A percentile compares a stretch with the other conserved stretches of the same genome.
These are phyloP conservation scores for Tupaia tana DNA, from an alignment of 2,113 vertebrate species.

Conservation along the genomic window DNA sequence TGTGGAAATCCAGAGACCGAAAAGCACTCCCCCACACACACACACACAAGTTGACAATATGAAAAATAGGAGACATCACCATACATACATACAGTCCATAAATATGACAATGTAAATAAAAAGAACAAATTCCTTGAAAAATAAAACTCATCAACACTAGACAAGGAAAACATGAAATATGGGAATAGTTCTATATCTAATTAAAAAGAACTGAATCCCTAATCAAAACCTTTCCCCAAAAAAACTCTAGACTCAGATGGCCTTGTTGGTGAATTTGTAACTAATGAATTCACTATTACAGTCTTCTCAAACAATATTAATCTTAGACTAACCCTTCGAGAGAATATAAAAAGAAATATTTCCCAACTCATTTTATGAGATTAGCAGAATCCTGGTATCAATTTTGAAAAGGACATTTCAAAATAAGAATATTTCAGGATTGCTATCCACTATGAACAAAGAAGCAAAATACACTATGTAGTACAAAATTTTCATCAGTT, in stretches of 20 bases:
- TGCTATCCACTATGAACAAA: background rate
- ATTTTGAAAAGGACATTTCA: slow-evolving; percentile 14
- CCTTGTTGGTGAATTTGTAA: background rate
- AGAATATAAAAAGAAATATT: slow-evolving; percentile 42
- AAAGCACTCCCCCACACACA: background rate
- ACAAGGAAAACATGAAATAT: background rate
- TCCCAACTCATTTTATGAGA: background rate
- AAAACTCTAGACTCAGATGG: background rate
- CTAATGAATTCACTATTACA: background rate
- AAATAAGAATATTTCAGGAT: slow-evolving; percentile 15
- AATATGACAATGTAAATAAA: slow-evolving; percentile 32
- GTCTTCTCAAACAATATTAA: slow-evolving; percentile 39
- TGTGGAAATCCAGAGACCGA: background rate
- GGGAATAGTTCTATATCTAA: background rate
- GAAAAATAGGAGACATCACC: background rate
- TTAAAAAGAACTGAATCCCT: background rate
- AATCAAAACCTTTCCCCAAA: background rate
- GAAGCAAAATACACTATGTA: background rate
- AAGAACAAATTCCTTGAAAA: slow-evolving; percentile 41
- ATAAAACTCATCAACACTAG: slow-evolving; percentile 24
- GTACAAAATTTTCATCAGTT: background rate
- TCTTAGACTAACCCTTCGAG: background rate
- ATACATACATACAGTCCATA: background rate
- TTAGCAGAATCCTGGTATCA: slow-evolving; percentile 1
- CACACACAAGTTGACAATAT: background rate